Evolutionary conservation across 2,888 invertebrate species (phyloP).

Genomic region (Syritta pipiens): DNA sequence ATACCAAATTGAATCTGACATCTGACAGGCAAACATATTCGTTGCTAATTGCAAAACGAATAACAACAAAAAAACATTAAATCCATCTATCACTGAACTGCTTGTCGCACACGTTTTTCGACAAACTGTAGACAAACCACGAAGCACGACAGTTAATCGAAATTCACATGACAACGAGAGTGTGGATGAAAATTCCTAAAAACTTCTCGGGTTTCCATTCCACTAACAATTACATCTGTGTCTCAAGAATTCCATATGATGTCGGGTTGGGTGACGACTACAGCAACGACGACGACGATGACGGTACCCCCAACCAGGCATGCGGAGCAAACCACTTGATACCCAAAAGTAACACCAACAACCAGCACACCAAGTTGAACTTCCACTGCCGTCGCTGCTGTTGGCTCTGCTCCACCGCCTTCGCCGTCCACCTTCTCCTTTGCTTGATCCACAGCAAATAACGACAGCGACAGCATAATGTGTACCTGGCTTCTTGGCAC

Average conservation of each 20-base stretch:
- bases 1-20: background rate
- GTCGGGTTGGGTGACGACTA: background rate
- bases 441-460: constrained; percentile 39
- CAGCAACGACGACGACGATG: no score
- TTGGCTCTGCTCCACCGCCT: background rate
- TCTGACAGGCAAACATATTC: constrained; percentile 21
- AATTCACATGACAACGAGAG: constrained; percentile 50
- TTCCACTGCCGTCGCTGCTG: background rate
- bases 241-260: constrained; percentile 35
- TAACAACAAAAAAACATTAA: background rate
- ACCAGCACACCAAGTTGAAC: constrained; percentile 23
- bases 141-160: constrained; percentile 29
- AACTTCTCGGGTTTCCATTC: constrained; percentile 57
- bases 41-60: constrained; percentile 28
- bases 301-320: constrained; percentile 11
- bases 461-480: constrained; percentile 60
- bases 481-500: constrained; percentile 59
- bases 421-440: background rate
- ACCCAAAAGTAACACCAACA: constrained; percentile 57
- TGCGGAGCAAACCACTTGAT: constrained; percentile 55
- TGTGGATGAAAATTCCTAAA: constrained; percentile 57
- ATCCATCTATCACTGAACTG: constrained; percentile 35
- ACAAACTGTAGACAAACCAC: constrained; percentile 62
- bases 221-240: constrained; percentile 22
- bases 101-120: constrained; percentile 46